Evolutionary conservation across 2,888 invertebrate genomes (phyloP).

Genomic region (Caenorhabditis sp.): DNA sequence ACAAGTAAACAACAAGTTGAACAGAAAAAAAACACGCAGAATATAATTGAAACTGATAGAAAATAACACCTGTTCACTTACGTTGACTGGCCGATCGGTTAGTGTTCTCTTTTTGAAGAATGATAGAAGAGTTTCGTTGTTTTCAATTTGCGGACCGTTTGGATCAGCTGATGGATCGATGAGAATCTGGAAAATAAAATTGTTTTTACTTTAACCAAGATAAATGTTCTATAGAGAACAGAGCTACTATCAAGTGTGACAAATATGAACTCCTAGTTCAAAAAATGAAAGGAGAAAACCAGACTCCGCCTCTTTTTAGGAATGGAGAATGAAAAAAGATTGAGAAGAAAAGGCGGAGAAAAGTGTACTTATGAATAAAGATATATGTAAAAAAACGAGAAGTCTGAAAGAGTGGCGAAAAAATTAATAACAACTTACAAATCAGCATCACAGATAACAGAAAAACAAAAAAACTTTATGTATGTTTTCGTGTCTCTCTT

Average conservation of each 20-base stretch:
- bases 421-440: too few relatives aligned
- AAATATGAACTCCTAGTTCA: not conserved
- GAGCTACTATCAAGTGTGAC: too few relatives aligned
- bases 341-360: not conserved
- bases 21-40: not conserved
- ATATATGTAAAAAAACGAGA: not conserved
- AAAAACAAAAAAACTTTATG: too few relatives aligned
- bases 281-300: not conserved
- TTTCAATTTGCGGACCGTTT: conserved; percentile 26
- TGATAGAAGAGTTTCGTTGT: conserved; percentile 27
- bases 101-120: conserved; percentile 33
- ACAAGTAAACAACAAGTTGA: not conserved
- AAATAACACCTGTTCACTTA: conserved; percentile 12
- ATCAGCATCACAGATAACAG: too few relatives aligned
- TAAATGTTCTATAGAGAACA: too few relatives aligned
- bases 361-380: not conserved
- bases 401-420: too few relatives aligned
- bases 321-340: not conserved
- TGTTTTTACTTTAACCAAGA: not conserved
- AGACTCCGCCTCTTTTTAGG: not conserved
- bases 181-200: conserved; percentile 25
- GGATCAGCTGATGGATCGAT: conserved; percentile 40
- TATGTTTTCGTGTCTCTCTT: too few relatives aligned
- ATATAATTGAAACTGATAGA: too few relatives aligned
- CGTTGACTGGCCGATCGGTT: conserved; percentile 30